These are phyloP conservation scores for Leptopilina syphax DNA, from an alignment of 2,888 invertebrate species.

Conservation along the genomic window DNA sequence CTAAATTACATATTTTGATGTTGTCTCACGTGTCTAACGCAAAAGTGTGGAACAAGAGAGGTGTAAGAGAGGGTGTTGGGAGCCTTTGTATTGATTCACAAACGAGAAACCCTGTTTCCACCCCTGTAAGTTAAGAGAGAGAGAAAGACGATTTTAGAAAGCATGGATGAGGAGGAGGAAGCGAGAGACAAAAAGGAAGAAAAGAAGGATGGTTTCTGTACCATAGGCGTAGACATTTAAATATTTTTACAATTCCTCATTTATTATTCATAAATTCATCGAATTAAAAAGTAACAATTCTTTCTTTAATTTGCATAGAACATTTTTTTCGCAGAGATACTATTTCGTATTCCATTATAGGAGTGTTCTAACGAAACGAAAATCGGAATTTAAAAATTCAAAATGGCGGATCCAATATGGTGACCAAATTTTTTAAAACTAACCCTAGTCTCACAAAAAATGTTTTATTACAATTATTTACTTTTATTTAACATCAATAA, in stretches of 20 bases:
- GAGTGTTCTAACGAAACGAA: too few species aligned
- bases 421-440: too few species aligned
- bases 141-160: slow-evolving; percentile 28
- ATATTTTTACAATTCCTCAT: slow-evolving; percentile 43
- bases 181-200: slow-evolving; percentile 44
- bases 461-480: too few species aligned
- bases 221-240: slow-evolving; percentile 47
- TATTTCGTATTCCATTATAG: too few species aligned
- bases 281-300: neutral
- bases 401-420: too few species aligned
- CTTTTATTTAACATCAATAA: too few species aligned
- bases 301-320: neutral
- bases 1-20: slow-evolving; percentile 21
- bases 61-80: slow-evolving; percentile 60
- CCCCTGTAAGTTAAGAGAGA: slow-evolving; percentile 54
- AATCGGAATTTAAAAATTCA: too few species aligned
- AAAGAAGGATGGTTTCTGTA: slow-evolving; percentile 44
- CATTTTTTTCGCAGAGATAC: too few species aligned
- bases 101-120: slow-evolving; percentile 54
- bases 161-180: slow-evolving; percentile 31
- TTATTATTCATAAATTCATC: neutral
- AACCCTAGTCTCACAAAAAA: too few species aligned
- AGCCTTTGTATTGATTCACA: slow-evolving; percentile 75
- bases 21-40: slow-evolving; percentile 46
- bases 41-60: slow-evolving; percentile 48